Conservation (phyloP, 1,140 invertebrate species). For the Diachasmimorpha longicaudata region DNA sequence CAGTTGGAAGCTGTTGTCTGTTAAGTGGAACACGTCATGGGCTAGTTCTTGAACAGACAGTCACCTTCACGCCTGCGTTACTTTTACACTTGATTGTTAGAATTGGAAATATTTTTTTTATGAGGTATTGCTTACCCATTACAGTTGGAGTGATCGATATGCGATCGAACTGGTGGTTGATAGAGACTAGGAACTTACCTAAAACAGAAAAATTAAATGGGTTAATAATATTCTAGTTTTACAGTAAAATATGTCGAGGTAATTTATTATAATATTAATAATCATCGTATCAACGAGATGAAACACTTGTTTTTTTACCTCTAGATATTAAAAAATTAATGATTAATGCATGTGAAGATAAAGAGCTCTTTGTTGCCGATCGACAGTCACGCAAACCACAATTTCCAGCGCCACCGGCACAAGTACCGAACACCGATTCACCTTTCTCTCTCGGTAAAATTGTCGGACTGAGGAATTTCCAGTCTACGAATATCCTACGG, state of each 20-base stretch:
- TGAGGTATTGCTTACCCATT: not conserved
- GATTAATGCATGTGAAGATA: not conserved
- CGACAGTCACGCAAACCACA: not conserved
- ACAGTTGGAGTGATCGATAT: not conserved
- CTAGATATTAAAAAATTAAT: too few species aligned
- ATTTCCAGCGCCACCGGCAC: not conserved
- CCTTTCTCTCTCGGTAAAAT: not conserved
- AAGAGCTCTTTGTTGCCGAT: constrained; percentile 19
- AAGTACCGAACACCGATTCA: not conserved
- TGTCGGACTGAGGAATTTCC: too few species aligned
- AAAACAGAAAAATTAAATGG: not conserved
- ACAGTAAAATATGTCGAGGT: not conserved
- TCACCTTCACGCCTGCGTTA: not conserved
- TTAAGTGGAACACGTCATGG: not conserved
- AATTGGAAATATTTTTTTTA: not conserved
- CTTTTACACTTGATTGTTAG: not conserved
- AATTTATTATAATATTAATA: too few species aligned
- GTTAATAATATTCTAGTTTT: not conserved
- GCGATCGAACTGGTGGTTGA: not conserved
- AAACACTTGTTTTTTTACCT: too few species aligned
- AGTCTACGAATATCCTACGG: too few species aligned
- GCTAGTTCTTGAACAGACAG: not conserved
- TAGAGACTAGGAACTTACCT: not conserved
- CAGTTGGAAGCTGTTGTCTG: not conserved
- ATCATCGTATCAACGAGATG: too few species aligned